A percentile compares a stretch with the other conserved stretches of the same genome.
Evolutionary conservation across 2,797 vertebrate genomes (phyloP).

Genomic region (Onychomys arenicola): DNA sequence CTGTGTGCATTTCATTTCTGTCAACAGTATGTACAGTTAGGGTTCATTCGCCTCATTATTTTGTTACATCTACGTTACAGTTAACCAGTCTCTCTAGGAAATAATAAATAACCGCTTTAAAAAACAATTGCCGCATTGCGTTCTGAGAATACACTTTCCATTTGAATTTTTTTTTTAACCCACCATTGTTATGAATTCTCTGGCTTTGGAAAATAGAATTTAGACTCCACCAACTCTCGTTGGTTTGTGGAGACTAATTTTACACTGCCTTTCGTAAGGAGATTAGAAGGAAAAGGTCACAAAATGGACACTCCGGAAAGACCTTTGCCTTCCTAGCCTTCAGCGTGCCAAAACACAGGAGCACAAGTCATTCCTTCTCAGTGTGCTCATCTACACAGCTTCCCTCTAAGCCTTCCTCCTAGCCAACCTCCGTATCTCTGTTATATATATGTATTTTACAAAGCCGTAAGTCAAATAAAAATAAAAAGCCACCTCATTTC

Average conservation of each 20-base stretch:
- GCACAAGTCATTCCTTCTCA: conserved; percentile 87
- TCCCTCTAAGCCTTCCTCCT: conserved; percentile 79
- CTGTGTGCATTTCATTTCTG: conserved; percentile 98
- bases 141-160: conserved; percentile 87
- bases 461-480: background rate
- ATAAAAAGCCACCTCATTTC: conserved; percentile 76
- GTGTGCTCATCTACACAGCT: background rate
- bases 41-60: conserved; percentile 97
- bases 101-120: conserved; percentile 93
- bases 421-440: conserved; percentile 77
- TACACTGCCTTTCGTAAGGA: conserved; percentile 90
- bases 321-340: conserved; percentile 86
- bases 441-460: too few relatives aligned
- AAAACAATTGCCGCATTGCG: conserved; percentile 88
- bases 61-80: conserved; percentile 94
- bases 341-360: conserved; percentile 86
- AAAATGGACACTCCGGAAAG: conserved; percentile 87
- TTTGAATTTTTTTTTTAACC: conserved; percentile 80
- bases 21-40: conserved; percentile 98
- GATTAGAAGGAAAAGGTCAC: conserved; percentile 91
- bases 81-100: conserved; percentile 92
- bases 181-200: conserved; percentile 88
- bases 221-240: conserved; percentile 88
- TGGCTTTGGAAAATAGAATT: conserved; percentile 89
- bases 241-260: conserved; percentile 92